Evolutionary conservation across 2,797 vertebrate genomes (phyloP), one percentile per base, ranked within the genome.

Genomic region (Parambassis ranga): DNA sequence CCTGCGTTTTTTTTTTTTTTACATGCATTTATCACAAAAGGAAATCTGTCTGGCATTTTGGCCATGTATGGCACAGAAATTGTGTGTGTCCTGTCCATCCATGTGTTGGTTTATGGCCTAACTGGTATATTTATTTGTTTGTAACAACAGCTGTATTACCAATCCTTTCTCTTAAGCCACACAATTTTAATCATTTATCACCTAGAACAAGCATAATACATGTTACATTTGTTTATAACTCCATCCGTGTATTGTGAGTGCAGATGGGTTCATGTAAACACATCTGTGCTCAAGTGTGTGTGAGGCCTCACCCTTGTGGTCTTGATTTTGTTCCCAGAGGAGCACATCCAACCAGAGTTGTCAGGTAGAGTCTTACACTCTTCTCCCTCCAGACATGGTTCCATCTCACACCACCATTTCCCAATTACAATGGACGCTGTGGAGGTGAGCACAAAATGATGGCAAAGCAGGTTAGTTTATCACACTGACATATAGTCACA

Each of bases 391-490:
- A 98, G 92, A 88, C 96, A 98, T 1, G 96, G 96, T 70, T 98
- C 96, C 96, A 98, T 98, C 92, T 98, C 96, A 87, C 96, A 98
- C 96, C 96, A 98, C 96, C 96, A 98, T 74, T 98, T 97, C 66
- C 96, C 96, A 86, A 97, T 96, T 84, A 97, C 96, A 82, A 98
- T 98, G 86, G 96, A 98, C 43, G 96, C 96, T 98, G 83, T 51
- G 81, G 51, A 39, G 84, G 27, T 11, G 35, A 52, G 38, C 37
- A 74, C 16, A 85, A 10, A 81, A 3, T 67, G 3, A 22, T 10
- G 44, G 48, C 2, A 47, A n/a, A 42, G 15, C 38, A 13, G 41
- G 57, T 87, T 44, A 73, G 63, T 74, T 55, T 51, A 46, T 41
- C 35, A 20, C 5, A 46, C 14, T 56, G 41, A 64, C 22, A 58